These are phyloP conservation scores for Macrochelys suwanniensis DNA, from an alignment of 2,797 vertebrate species.

Conservation along the genomic window DNA sequence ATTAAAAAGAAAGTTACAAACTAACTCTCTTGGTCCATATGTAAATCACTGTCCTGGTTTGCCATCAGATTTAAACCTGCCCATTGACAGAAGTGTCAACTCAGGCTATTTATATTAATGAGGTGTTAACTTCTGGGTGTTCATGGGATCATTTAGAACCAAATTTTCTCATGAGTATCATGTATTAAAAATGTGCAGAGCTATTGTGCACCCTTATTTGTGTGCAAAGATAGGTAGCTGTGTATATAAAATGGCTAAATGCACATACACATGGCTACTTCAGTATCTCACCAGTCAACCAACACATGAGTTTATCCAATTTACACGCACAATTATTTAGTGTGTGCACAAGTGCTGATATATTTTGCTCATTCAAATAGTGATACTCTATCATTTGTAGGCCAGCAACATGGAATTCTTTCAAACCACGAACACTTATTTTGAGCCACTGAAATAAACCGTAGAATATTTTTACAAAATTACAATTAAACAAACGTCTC, in stretches of 20 bases:
- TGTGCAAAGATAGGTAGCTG: background rate
- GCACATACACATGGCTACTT: background rate
- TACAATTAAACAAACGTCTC: background rate
- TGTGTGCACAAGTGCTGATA: background rate
- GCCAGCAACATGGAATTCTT: background rate
- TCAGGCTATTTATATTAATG: constrained; percentile 51
- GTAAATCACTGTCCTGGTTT: constrained; percentile 30
- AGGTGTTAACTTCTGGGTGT: constrained; percentile 27
- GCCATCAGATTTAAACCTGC: constrained; percentile 38
- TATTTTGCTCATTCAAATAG: background rate
- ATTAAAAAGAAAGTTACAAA: constrained; percentile 66
- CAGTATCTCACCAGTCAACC: background rate
- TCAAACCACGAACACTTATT: background rate
- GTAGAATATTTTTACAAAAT: background rate
- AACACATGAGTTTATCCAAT: background rate
- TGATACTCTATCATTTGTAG: constrained; percentile 13
- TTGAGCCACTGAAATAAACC: background rate
- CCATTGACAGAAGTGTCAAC: constrained; percentile 35
- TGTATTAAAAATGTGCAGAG: background rate
- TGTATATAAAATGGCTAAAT: background rate
- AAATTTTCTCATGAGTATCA: background rate
- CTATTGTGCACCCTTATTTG: background rate
- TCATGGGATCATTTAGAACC: background rate
- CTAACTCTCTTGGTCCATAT: constrained; percentile 30
- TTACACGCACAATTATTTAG: constrained; percentile 4